These are phyloP conservation scores for Drosophila sp. DNA, from an alignment of 1,140 invertebrate genomes.

Conservation along the genomic window DNA sequence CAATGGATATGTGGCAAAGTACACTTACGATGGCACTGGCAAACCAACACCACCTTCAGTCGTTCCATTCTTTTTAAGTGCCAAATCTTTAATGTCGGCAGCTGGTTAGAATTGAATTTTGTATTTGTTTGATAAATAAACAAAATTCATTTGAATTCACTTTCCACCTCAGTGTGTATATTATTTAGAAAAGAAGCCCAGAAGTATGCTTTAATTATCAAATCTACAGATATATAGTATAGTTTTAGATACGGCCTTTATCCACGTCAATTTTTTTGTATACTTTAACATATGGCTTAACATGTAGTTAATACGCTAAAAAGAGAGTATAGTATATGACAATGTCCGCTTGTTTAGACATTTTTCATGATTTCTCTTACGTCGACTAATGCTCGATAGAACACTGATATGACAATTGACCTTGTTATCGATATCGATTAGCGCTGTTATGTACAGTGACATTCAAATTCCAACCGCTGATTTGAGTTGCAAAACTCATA, in stretches of 20 bases:
- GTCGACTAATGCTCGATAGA: too few species aligned
- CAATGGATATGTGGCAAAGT: constrained; percentile 43
- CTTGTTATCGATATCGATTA: constrained; percentile 18
- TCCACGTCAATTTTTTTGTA: too few species aligned
- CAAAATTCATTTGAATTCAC: not conserved
- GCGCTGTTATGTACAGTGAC: not conserved
- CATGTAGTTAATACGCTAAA: too few species aligned
- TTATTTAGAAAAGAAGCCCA: not conserved
- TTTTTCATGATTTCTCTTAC: too few species aligned
- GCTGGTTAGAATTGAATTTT: constrained; percentile 5
- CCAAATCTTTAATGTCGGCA: constrained; percentile 11
- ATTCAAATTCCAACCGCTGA: constrained; percentile 33
- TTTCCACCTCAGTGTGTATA: not conserved
- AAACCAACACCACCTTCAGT: not conserved
- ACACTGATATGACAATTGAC: not conserved
- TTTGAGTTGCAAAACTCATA: constrained; percentile 8
- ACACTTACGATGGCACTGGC: constrained; percentile 10
- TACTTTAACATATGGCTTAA: too few species aligned
- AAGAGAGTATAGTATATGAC: too few species aligned
- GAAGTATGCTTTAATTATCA: constrained; percentile 9
- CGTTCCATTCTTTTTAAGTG: constrained; percentile 1
- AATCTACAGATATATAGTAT: too few species aligned
- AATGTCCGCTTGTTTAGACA: too few species aligned
- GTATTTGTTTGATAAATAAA: not conserved
- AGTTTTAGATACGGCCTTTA: too few species aligned